Evolutionary conservation across 1,140 invertebrate species (phyloP).

Genomic region (Cotesia typhae): DNA sequence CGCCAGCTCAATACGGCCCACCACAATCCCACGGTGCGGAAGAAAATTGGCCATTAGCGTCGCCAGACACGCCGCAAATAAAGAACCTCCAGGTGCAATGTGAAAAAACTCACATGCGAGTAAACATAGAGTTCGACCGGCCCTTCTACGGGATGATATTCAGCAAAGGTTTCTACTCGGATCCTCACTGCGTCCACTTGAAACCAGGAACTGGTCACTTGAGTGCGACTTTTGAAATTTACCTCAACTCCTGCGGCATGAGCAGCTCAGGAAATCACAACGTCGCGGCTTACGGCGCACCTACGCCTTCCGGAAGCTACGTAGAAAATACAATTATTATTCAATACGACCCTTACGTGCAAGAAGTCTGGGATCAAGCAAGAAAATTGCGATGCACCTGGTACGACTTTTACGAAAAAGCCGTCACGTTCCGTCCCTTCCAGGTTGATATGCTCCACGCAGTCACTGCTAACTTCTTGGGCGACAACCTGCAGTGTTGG

Average conservation of each 20-base stretch:
- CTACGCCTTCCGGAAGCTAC: conserved; percentile 88
- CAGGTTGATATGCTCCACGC: conserved; percentile 94
- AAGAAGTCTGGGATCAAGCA: conserved; percentile 89
- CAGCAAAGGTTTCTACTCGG: conserved; percentile 91
- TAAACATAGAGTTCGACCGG: conserved; percentile 93
- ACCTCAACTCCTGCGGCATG: conserved; percentile 91
- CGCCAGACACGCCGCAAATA: conserved; percentile 88
- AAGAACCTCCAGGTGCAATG: conserved; percentile 93
- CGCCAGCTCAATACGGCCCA: conserved; percentile 73
- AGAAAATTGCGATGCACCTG: conserved; percentile 89
- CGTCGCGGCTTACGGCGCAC: conserved; percentile 78
- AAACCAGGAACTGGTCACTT: conserved; percentile 89
- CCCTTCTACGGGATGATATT: conserved; percentile 97
- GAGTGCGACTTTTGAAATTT: conserved; percentile 91
- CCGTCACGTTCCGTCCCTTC: conserved; percentile 92
- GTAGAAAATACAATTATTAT: conserved; percentile 96
- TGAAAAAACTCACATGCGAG: conserved; percentile 94
- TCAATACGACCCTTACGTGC: conserved; percentile 93
- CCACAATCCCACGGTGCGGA: conserved; percentile 68
- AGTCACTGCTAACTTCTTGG: conserved; percentile 92
- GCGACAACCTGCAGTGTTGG: conserved; percentile 95
- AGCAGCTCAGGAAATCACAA: conserved; percentile 87
- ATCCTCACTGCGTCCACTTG: conserved; percentile 89
- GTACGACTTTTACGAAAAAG: conserved; percentile 96
- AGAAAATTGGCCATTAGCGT: conserved; percentile 84